Conservation (phyloP, 2,113 vertebrate species). For the Vicugna pacos region DNA sequence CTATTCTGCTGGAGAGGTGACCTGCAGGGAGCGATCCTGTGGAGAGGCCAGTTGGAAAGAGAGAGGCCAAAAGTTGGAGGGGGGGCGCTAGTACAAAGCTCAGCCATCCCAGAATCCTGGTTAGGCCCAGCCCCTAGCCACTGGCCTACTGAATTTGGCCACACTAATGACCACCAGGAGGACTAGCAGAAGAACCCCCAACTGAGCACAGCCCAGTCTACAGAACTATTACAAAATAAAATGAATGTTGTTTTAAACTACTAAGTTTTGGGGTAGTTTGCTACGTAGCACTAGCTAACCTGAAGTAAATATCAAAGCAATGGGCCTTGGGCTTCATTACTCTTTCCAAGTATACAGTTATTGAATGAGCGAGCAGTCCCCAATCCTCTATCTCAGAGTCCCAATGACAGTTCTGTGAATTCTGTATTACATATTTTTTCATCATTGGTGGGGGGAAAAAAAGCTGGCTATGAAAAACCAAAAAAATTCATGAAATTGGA, state of each 20-base stretch:
- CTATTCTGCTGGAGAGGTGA: background rate
- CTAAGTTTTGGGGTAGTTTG: background rate
- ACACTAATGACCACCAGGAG: background rate
- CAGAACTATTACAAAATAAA: background rate
- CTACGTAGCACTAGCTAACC: background rate
- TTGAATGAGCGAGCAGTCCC: constrained; percentile 29
- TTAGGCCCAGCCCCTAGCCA: background rate
- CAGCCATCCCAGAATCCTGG: background rate
- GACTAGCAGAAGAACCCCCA: background rate
- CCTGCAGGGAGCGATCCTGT: background rate
- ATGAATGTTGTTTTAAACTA: background rate
- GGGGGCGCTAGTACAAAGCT: background rate
- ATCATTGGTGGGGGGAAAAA: background rate
- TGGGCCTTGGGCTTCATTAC: constrained; percentile 35
- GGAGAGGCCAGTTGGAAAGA: background rate
- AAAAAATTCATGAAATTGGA: constrained; percentile 71
- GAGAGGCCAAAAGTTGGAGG: too few species aligned
- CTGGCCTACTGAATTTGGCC: background rate
- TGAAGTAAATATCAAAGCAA: constrained; percentile 50
- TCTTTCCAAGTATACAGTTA: constrained; percentile 32
- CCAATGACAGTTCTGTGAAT: constrained; percentile 35
- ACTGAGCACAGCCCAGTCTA: background rate
- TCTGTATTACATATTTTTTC: constrained; percentile 46
- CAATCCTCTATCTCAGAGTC: background rate
- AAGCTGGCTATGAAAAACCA: constrained; percentile 41